Base-by-base conservation (phyloP, 2,888 invertebrate species). In the Apotomis capreana region DNA sequence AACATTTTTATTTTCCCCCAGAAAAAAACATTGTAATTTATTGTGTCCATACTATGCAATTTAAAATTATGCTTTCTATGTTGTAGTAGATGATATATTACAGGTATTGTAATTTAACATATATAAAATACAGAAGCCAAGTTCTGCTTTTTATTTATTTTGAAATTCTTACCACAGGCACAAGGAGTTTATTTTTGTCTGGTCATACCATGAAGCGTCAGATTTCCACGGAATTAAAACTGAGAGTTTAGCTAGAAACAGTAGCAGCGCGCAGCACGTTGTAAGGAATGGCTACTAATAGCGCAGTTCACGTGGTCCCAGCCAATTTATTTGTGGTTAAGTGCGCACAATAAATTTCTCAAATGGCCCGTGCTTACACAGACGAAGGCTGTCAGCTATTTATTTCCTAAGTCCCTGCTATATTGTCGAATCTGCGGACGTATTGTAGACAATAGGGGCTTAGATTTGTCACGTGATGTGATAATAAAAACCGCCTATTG, bases 271-370 rank as follows among this genome's bases (percentile, higher is more conserved):
- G 79, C 78, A 84, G 83, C 81, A 80, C 82, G 78, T 78, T 75
- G 75, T 78, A 78, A 82, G 81, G 78, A 84, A 79, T 80, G 81
- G 76, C 76, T 76, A 80, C 79, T 78, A 84, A 83, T 82, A 81
- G 81, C 80, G 82, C 83, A 80, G 83, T 85, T 88, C 88, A 87
- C 88, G 87, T 86, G 86, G 87, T 84, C 83, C 83, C 81, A 83
- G 84, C 88, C 91, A 91, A 92, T 91, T 91, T 92, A 93, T 92
- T 91, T 89, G 91, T 87, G 90, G 91, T 90, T 91, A 92, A 92
- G 91, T 91, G 90, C 90, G 89, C 89, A 88, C 92, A 85, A 91
- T 92, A 93, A 90, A 91, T 92, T 92, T 90, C 90, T 90, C 88
- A 89, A 92, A 93, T 91, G 90, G 91, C 84, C 89, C 89, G 88